phyloP scores from a whole-genome alignment of 2,113 vertebrate species.

The Amia ocellicauda region DNA sequence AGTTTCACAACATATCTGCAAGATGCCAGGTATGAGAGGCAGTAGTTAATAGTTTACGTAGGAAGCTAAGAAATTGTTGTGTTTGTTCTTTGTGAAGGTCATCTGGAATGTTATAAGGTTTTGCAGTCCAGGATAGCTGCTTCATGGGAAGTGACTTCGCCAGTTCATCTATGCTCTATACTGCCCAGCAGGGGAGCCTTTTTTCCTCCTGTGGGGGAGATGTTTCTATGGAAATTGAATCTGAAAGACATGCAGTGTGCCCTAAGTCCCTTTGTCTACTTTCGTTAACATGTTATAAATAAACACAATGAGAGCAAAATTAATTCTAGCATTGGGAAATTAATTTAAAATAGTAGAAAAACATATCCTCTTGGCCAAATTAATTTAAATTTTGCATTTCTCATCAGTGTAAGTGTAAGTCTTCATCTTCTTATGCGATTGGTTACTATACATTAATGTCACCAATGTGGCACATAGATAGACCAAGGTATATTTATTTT shows the following conservation, averaged over 20 bases:
- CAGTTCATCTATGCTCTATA: conserved; percentile 22
- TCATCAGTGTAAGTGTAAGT: too few species aligned
- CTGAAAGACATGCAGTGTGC: conserved; percentile 34
- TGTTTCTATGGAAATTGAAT: conserved; percentile 38
- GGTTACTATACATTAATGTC: too few species aligned
- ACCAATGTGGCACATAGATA: background rate
- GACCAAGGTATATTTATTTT: too few species aligned
- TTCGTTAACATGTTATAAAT: conserved; percentile 26
- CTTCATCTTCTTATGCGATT: too few species aligned
- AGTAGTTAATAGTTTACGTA: conserved; percentile 18
- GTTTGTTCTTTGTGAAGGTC: conserved; percentile 28
- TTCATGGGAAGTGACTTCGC: conserved; percentile 38
- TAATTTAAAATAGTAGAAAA: conserved; percentile 10
- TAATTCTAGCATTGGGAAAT: conserved; percentile 12
- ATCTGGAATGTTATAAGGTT: conserved; percentile 17
- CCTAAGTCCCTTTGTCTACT: conserved; percentile 28
- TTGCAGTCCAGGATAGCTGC: conserved; percentile 9
- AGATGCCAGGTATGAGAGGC: conserved; percentile 26
- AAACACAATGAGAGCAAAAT: conserved; percentile 12
- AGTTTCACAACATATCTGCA: background rate
- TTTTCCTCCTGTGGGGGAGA: conserved; percentile 15
- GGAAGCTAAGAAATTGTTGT: conserved; percentile 24
- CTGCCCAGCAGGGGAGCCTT: conserved; percentile 33
- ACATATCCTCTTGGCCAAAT: background rate
- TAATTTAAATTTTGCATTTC: too few species aligned